phyloP scores from a whole-genome alignment of 30 jellyfish, hydroid and myxozoan species.

The Cassiopea andromeda region DNA sequence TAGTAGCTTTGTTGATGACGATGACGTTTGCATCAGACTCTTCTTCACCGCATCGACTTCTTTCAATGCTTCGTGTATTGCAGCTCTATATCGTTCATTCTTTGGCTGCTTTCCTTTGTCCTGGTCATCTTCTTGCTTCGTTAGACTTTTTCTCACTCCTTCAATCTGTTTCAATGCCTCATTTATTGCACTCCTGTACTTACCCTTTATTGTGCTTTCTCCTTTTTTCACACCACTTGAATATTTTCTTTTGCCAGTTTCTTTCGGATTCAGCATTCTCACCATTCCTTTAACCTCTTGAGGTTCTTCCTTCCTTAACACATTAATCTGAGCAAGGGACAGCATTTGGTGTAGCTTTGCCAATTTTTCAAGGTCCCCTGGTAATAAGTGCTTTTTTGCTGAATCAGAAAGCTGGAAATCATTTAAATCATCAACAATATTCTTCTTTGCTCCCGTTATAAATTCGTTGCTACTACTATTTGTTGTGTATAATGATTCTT shows the following conservation, averaged over 20 bases:
- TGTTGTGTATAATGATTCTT: constrained; percentile 10
- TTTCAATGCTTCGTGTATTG: constrained; percentile 59
- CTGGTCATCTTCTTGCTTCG: constrained; percentile 21
- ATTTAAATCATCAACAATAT: constrained; percentile 13
- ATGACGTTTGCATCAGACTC: constrained; percentile 52
- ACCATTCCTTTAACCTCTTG: constrained; percentile 41
- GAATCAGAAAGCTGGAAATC: constrained; percentile 59
- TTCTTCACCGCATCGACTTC: constrained; percentile 55
- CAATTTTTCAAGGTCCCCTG: constrained; percentile 57
- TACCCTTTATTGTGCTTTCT: constrained; percentile 1
- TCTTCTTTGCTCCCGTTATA: constrained; percentile 4
- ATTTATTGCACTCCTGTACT: constrained; percentile 30
- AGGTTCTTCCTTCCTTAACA: constrained; percentile 23
- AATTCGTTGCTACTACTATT: constrained; percentile 1
- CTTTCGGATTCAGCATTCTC: constrained; percentile 39
- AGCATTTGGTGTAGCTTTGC: constrained; percentile 41
- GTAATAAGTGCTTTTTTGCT: constrained; percentile 57
- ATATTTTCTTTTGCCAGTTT: background rate
- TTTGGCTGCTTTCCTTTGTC: constrained; percentile 25
- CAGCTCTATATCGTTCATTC: constrained; percentile 36
- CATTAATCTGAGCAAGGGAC: constrained; percentile 49
- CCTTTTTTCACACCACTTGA: background rate
- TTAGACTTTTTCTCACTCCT: constrained; percentile 51
- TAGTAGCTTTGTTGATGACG: constrained; percentile 37
- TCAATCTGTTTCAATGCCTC: constrained; percentile 65